Evolutionary conservation across 2,113 vertebrate genomes (phyloP).

Genomic region (Brachypodius melanocephalos): DNA sequence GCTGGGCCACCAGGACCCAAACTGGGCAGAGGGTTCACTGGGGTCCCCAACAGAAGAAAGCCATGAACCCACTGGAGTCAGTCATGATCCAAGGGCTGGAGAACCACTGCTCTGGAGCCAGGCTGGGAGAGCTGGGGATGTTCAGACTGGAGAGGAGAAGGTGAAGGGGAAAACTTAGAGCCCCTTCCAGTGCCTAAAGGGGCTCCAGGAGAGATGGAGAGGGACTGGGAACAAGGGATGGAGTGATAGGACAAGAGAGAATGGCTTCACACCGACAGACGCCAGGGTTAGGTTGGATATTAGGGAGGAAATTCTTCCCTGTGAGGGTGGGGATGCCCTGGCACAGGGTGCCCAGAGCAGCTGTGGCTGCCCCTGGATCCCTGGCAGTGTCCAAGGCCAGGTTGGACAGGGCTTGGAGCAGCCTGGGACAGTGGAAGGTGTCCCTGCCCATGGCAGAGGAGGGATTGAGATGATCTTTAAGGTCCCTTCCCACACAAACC

Average conservation of each 20-base stretch:
- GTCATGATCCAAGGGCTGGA: neutral
- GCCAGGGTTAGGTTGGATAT: too few relatives aligned
- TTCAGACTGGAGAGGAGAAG: neutral
- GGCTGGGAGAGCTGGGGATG: neutral
- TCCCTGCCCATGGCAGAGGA: neutral
- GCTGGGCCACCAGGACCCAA: neutral
- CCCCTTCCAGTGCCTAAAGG: neutral
- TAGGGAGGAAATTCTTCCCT: fast-evolving
- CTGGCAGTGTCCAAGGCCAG: neutral
- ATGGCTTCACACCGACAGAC: neutral
- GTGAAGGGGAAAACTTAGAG: fast-evolving
- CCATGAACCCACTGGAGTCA: neutral
- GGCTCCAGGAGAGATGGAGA: neutral
- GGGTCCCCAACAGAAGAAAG: neutral
- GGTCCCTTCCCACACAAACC: neutral
- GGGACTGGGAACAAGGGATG: fast-evolving
- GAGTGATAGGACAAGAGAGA: too few relatives aligned
- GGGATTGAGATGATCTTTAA: neutral
- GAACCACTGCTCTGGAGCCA: neutral
- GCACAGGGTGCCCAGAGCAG: neutral
- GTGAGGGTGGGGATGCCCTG: fast-evolving
- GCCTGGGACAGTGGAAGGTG: fast-evolving
- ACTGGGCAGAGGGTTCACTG: fast-evolving
- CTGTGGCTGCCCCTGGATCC: neutral
- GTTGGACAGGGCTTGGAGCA: fast-evolving